Percentiles rank a stretch among this genome's conserved stretches.
Conservation (phyloP, 1,140 invertebrate species). For the Drosophila ambigua region DNA sequence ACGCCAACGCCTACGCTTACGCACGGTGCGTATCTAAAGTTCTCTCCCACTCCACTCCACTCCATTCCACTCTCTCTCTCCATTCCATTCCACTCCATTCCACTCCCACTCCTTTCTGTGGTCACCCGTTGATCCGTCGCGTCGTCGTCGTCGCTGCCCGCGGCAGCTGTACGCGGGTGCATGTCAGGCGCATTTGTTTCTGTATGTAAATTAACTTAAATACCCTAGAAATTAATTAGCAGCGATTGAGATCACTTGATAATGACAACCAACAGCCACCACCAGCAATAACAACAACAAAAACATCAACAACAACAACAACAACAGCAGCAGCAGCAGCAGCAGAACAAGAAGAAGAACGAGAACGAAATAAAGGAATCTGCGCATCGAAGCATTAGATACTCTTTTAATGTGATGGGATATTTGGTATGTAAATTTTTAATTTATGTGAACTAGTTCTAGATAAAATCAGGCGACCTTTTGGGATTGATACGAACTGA, state of each 20-base stretch:
- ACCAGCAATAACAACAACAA: slow-evolving; percentile 36
- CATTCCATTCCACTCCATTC: too few species aligned
- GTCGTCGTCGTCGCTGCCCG: neutral
- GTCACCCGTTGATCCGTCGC: too few species aligned
- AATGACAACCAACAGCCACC: slow-evolving; percentile 48
- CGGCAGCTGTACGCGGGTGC: slow-evolving; percentile 60
- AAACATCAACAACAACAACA: slow-evolving; percentile 19
- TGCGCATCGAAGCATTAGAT: neutral
- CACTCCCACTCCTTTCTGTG: too few species aligned
- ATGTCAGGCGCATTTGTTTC: slow-evolving; percentile 58
- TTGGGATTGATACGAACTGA: too few species aligned
- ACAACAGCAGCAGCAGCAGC: neutral
- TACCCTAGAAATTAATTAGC: slow-evolving; percentile 82
- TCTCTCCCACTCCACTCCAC: slow-evolving; percentile 5
- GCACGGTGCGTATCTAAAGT: slow-evolving; percentile 17
- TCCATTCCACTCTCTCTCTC: too few species aligned
- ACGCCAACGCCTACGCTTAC: slow-evolving; percentile 44
- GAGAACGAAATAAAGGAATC: neutral
- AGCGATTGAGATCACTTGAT: slow-evolving; percentile 78
- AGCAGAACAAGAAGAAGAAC: slow-evolving; percentile 1
- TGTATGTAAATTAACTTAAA: slow-evolving; percentile 81
- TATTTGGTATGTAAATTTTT: too few species aligned
- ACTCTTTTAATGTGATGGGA: too few species aligned
- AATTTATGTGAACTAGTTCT: too few species aligned
- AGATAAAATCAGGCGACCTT: too few species aligned